These are phyloP conservation scores for Brachionus paranguensis DNA, from an alignment of 1,140 invertebrate species.

Conservation along the genomic window DNA sequence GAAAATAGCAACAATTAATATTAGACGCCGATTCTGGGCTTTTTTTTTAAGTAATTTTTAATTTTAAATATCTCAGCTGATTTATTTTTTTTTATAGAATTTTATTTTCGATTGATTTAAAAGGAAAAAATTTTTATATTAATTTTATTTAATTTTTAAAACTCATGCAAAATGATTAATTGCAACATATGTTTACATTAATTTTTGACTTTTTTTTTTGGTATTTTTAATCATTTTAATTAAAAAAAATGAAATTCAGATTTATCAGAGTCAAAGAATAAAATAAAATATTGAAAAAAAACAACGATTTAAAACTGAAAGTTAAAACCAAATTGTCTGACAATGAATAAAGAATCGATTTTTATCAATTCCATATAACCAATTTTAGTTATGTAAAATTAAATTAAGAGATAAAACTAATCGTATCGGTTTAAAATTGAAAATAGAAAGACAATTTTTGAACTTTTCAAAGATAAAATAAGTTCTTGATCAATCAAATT, in stretches of 20 bases:
- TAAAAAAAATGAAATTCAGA: background rate
- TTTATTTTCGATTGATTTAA: background rate
- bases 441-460: background rate
- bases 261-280: background rate
- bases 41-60: too few species aligned
- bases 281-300: background rate
- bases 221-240: background rate
- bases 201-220: background rate
- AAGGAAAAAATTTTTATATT: background rate
- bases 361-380: background rate
- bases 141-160: background rate
- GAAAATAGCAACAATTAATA: too few species aligned
- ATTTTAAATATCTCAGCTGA: too few species aligned
- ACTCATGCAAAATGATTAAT: background rate
- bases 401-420: slow-evolving; percentile 17
- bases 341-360: background rate
- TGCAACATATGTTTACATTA: background rate
- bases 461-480: background rate
- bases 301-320: slow-evolving; percentile 10
- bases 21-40: too few species aligned
- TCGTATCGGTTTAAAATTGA: slow-evolving; percentile 14
- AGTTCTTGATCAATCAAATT: background rate
- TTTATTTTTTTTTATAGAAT: too few species aligned
- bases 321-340: background rate
- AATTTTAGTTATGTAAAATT: background rate